These are phyloP conservation scores for Syngnathus rostellatus DNA, from an alignment of 2,797 vertebrate species.

Conservation along the genomic window DNA sequence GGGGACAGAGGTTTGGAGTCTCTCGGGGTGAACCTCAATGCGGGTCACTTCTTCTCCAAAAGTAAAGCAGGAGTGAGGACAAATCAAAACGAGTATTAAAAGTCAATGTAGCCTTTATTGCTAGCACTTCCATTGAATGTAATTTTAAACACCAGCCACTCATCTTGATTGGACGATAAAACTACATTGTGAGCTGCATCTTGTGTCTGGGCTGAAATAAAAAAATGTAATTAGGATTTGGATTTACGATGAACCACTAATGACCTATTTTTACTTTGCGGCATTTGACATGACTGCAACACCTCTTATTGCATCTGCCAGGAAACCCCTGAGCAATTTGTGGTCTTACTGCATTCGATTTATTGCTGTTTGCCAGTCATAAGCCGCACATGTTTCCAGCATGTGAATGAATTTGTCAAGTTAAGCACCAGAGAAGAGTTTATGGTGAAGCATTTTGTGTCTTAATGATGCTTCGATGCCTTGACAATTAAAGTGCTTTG, in stretches of 20 bases:
- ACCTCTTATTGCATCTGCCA: conserved; percentile 62
- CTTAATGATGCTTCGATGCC: conserved; percentile 17
- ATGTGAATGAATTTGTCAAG: conserved; percentile 44
- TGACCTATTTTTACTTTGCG: conserved; percentile 56
- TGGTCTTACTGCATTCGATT: conserved; percentile 51
- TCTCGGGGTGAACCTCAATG: conserved; percentile 52
- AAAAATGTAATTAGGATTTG: conserved; percentile 53
- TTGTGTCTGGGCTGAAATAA: conserved; percentile 55
- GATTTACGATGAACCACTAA: conserved; percentile 63
- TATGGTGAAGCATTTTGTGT: conserved; percentile 22
- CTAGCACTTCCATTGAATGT: conserved; percentile 6
- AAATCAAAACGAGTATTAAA: conserved; percentile 26
- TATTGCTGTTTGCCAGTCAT: conserved; percentile 57
- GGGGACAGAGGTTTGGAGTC: conserved; percentile 31
- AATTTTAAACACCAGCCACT: conserved; percentile 26
- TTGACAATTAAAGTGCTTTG: conserved; percentile 26
- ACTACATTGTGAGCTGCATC: conserved; percentile 19
- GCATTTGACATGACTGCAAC: conserved; percentile 60
- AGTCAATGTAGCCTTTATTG: conserved; percentile 18
- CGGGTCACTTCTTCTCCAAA: conserved; percentile 47
- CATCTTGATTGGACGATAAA: conserved; percentile 29
- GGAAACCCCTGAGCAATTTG: conserved; percentile 57
- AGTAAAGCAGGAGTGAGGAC: conserved; percentile 35
- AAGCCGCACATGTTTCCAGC: conserved; percentile 35
- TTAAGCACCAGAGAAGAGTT: conserved; percentile 31